These are phyloP conservation scores for Ceriagrion tenellum DNA, from an alignment of 2,888 invertebrate genomes.

Conservation along the genomic window DNA sequence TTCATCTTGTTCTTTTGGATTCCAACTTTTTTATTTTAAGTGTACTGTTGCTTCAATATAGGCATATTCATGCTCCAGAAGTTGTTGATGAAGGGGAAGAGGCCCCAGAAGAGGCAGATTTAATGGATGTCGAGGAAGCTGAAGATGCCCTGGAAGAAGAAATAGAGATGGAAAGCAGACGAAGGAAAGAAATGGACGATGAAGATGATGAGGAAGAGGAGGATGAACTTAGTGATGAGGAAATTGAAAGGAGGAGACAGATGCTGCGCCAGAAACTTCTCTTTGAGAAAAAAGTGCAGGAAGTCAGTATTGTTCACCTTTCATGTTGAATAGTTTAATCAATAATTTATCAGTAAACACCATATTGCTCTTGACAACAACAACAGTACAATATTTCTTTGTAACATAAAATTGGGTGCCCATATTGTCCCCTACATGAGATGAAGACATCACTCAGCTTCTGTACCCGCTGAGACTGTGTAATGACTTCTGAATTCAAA, in stretches of 20 bases:
- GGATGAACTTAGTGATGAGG: constrained; percentile 91
- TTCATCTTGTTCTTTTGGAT: too few species aligned
- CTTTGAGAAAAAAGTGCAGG: constrained; percentile 84
- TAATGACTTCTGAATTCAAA: too few species aligned
- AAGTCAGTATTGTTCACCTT: constrained; percentile 65
- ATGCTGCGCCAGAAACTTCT: constrained; percentile 84
- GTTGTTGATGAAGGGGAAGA: constrained; percentile 82
- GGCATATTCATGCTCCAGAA: constrained; percentile 86
- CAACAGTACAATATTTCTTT: not conserved
- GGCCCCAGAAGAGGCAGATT: constrained; percentile 77
- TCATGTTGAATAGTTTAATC: not conserved
- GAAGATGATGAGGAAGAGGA: constrained; percentile 84
- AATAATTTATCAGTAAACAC: too few species aligned
- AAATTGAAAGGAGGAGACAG: constrained; percentile 90
- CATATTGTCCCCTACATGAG: too few species aligned
- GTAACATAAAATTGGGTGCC: too few species aligned
- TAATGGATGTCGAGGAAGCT: constrained; percentile 74
- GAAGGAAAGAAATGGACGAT: constrained; percentile 73
- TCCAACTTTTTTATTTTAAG: too few species aligned
- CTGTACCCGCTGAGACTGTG: too few species aligned
- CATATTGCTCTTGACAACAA: not conserved
- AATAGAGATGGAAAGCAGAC: constrained; percentile 76
- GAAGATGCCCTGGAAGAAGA: constrained; percentile 78
- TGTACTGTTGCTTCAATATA: constrained; percentile 69
- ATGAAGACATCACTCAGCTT: too few species aligned